Evolutionary conservation across 1,140 invertebrate species (phyloP).

Genomic region (Acromyrmex charruanus): DNA sequence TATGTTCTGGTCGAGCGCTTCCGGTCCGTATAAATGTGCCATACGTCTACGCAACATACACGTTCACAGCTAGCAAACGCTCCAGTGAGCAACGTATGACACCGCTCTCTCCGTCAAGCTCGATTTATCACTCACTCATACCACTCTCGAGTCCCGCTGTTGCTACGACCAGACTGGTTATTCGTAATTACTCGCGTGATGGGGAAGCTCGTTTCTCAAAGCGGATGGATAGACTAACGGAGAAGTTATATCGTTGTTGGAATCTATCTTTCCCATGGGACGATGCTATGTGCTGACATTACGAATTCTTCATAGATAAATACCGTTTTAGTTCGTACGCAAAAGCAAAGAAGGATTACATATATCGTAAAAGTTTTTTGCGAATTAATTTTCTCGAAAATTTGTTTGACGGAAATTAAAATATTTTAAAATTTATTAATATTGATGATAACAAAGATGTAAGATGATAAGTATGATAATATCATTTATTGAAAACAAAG

Average conservation of each 20-base stretch:
- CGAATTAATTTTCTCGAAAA: background rate
- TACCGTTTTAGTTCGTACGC: background rate
- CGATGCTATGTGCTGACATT: constrained; percentile 28
- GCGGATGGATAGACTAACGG: constrained; percentile 49
- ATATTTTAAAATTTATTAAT: background rate
- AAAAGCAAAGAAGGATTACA: constrained; percentile 1
- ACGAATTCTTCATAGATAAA: constrained; percentile 50
- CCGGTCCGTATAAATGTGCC: constrained; percentile 16
- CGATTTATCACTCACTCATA: constrained; percentile 73
- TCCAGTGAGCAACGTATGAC: constrained; percentile 60
- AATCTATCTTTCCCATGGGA: constrained; percentile 43
- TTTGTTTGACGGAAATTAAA: background rate
- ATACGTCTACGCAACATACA: constrained; percentile 7
- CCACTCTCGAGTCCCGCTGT: constrained; percentile 56
- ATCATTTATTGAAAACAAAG: background rate
- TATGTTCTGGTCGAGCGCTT: constrained; percentile 37
- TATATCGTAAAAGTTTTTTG: background rate
- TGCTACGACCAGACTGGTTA: constrained; percentile 72
- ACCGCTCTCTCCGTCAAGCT: constrained; percentile 58
- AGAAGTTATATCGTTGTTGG: constrained; percentile 70
- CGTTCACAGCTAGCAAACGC: constrained; percentile 1
- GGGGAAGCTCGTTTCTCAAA: constrained; percentile 73
- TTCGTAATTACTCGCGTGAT: constrained; percentile 76
- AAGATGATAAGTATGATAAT: background rate
- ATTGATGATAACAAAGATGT: background rate